Evolutionary conservation across 2,113 vertebrate genomes (phyloP).

Genomic region (Callaeas wilsoni): DNA sequence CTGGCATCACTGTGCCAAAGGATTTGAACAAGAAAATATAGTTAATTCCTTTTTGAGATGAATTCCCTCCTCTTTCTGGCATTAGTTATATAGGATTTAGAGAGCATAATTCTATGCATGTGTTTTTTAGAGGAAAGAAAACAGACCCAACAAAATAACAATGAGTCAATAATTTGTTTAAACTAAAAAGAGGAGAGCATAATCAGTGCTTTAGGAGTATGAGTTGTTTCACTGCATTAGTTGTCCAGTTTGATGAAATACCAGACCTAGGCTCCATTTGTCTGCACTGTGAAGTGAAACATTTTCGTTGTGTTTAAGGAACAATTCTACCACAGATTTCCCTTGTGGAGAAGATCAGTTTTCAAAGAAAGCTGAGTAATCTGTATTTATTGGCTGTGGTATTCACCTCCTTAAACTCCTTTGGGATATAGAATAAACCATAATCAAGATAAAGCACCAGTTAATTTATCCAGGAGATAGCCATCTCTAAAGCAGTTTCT

Average conservation of each 20-base stretch:
- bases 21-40: background rate
- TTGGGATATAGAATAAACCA: conserved; percentile 37
- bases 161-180: background rate
- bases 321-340: conserved; percentile 28
- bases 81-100: background rate
- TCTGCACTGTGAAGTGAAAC: conserved; percentile 5
- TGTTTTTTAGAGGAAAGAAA: background rate
- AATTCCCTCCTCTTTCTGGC: background rate
- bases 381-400: conserved; percentile 35
- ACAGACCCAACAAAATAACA: background rate
- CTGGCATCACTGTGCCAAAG: background rate
- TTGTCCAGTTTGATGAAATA: background rate
- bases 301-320: conserved; percentile 17
- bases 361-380: conserved; percentile 39
- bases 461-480: conserved; percentile 57
- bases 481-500: conserved; percentile 18
- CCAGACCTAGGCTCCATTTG: background rate
- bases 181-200: background rate
- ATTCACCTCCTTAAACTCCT: conserved; percentile 37
- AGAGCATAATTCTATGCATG: background rate
- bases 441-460: conserved; percentile 47
- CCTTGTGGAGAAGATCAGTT: conserved; percentile 23
- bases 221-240: background rate
- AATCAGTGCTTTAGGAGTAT: background rate
- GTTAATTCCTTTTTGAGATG: background rate